phyloP scores from a whole-genome alignment of 2,888 invertebrate species.

The Dromius quadrimaculatus region DNA sequence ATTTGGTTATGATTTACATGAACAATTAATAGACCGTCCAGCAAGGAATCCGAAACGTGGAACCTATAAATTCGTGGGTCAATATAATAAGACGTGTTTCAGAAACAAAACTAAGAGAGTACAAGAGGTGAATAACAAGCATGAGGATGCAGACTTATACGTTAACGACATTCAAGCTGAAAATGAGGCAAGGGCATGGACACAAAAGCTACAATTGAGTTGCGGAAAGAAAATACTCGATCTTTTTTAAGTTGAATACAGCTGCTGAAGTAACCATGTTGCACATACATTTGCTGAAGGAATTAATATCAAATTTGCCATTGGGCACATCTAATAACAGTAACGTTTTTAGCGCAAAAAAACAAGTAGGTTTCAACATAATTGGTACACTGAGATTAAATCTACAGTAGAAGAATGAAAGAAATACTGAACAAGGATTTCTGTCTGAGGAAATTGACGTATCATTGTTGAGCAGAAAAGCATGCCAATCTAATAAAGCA shows the following conservation, averaged over 20 bases:
- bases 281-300: not conserved
- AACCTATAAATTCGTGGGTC: too few relatives aligned
- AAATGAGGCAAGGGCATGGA: too few relatives aligned
- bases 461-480: not conserved
- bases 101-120: too few relatives aligned
- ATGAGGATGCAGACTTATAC: too few relatives aligned
- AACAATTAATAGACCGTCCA: too few relatives aligned
- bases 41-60: too few relatives aligned
- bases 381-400: constrained; percentile 1
- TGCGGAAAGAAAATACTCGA: not conserved
- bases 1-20: too few relatives aligned
- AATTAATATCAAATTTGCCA: not conserved
- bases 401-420: not conserved
- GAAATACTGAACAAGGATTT: not conserved
- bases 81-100: too few relatives aligned
- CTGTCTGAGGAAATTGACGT: constrained; percentile 18
- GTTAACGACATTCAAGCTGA: too few relatives aligned
- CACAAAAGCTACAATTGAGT: too few relatives aligned
- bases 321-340: not conserved
- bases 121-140: too few relatives aligned
- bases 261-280: not conserved
- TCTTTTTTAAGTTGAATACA: not conserved
- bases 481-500: not conserved
- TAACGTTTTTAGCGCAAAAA: constrained; percentile 6
- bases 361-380: constrained; percentile 1